Evolutionary conservation across 2,113 vertebrate genomes (phyloP).

Genomic region (Nibea coibor): DNA sequence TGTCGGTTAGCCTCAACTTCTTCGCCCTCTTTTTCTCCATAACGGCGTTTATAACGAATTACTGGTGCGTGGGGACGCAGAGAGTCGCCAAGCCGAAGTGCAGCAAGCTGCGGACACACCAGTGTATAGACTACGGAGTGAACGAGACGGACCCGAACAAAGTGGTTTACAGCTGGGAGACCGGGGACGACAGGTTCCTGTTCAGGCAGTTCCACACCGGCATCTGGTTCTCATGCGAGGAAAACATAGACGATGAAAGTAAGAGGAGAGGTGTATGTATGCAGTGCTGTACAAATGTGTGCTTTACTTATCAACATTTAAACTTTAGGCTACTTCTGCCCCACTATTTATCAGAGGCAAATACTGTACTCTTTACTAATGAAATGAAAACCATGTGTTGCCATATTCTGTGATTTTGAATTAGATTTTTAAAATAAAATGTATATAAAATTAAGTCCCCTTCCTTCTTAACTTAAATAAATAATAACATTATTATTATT

Average conservation of each 20-base stretch:
- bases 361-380: not conserved
- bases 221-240: constrained; percentile 95
- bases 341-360: no score
- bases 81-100: constrained; percentile 85
- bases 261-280: constrained; percentile 74
- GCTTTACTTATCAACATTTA: not conserved
- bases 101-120: constrained; percentile 84
- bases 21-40: constrained; percentile 82
- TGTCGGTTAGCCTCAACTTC: constrained; percentile 89
- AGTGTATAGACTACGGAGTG: constrained; percentile 91
- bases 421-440: not conserved
- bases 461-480: not conserved
- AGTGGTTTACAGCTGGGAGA: constrained; percentile 95
- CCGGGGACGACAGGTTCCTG: constrained; percentile 92
- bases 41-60: constrained; percentile 92
- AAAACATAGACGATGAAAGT: constrained; percentile 91
- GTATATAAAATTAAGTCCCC: not conserved
- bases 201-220: constrained; percentile 94
- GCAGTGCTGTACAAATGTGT: not conserved
- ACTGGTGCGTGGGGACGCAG: constrained; percentile 96
- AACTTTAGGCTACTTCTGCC: not conserved
- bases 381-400: not conserved
- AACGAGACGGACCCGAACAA: constrained; percentile 88
- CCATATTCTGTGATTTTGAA: not conserved
- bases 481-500: not conserved